Base-by-base conservation (phyloP, 2,797 vertebrate genomes). In the Taeniopygia guttata region DNA sequence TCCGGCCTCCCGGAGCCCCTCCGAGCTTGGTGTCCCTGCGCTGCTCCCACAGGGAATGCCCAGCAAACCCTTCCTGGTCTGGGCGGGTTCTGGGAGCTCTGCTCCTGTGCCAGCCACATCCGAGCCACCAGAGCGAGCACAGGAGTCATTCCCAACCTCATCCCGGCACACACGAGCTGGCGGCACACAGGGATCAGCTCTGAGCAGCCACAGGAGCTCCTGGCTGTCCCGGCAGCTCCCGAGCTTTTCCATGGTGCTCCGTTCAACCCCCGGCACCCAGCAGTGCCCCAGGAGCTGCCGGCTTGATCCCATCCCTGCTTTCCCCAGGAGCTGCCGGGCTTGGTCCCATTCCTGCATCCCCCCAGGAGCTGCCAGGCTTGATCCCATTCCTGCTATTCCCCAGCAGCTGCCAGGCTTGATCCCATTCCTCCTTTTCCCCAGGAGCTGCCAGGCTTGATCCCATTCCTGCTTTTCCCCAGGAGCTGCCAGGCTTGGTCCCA, bases 111-210 rank as follows among this genome's bases (percentile, higher is more conserved):
- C 66, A 25, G 66, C 13, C 66, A 12, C 42, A 6, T 2, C 26
- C 0, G 4, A 83, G 67, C 26, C 21, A 20, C 10, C n/a, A 1
- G 30, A 17, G 30, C 4, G 4, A 10, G 15, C 9, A 17, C 38
- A 2, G 2, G 5, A 67, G 45, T 34, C 9, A 5, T 13, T 48
- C 45, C 58, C 63, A 26, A 45, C 49, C 46, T 23, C n/a, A 2
- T 13, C 46, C 73, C 55, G 0, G 5, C 0, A 3, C 30, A 4
- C 27, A 26, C 2, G 18, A 49, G 36, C 46, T 2, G 1, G 4
- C 4, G 0, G 63, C 5, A 0, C 30, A 8, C 59, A 11, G 0
- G 9, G 55, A 64, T 1, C 30, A 36, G 55, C 32, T 30, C 8
- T 5, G 18, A 21, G n/a, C 23, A 11, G 62, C 34, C 1, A 3